A percentile compares a stretch with the other conserved stretches of the same genome.
These are phyloP conservation scores for Ptychoptera contaminata DNA, from an alignment of 2,888 invertebrate genomes.

Conservation along the genomic window DNA sequence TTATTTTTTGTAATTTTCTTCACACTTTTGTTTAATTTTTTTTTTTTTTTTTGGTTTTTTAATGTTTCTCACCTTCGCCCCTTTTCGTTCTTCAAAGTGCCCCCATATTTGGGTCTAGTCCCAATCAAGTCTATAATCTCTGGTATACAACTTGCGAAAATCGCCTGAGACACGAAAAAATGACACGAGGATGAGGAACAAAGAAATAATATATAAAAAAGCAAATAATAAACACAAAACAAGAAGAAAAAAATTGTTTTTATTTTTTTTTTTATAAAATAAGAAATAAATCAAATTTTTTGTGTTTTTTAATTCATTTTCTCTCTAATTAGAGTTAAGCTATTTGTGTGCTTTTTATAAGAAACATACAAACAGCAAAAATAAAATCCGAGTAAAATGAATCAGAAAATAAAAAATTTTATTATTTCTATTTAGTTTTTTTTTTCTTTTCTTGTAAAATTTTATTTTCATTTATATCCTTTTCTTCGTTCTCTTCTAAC, in stretches of 20 bases:
- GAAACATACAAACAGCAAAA: no score
- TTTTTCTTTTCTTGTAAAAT: no score
- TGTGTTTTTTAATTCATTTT: no score
- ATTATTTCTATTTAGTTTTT: no score
- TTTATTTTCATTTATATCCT: no score
- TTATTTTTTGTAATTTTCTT: conserved; percentile 15
- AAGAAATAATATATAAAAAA: conserved; percentile 8
- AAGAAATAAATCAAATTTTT: not conserved
- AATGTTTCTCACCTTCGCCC: conserved; percentile 87
- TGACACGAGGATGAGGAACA: conserved; percentile 9
- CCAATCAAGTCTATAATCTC: conserved; percentile 99
- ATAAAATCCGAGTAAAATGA: no score
- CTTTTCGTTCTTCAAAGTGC: conserved; percentile 99
- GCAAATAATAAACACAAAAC: conserved; percentile 4
- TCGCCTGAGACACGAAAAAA: conserved; percentile 53
- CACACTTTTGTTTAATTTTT: conserved; percentile 12
- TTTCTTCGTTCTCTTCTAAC: no score
- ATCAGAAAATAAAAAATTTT: no score
- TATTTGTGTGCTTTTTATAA: no score
- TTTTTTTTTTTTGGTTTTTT: conserved; percentile 14
- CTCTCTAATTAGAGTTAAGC: no score
- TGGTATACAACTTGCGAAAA: conserved; percentile 99
- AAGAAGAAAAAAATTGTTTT: not conserved
- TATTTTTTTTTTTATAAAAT: conserved; percentile 14
- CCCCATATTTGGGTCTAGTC: conserved; percentile 99